These are phyloP conservation scores for Cheirogaleus medius DNA, from an alignment of 2,113 vertebrate species.

Conservation along the genomic window DNA sequence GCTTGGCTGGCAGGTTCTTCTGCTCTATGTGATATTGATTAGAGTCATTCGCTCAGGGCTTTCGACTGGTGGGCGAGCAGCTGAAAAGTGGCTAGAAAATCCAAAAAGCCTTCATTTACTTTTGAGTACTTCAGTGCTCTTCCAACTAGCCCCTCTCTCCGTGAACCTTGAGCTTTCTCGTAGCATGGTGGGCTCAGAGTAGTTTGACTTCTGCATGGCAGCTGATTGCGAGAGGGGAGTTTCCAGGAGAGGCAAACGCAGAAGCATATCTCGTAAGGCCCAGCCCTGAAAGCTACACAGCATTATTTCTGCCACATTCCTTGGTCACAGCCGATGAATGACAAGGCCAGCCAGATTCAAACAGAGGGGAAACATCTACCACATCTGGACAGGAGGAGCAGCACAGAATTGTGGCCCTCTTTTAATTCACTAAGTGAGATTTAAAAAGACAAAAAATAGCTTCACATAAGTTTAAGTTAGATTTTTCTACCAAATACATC, in stretches of 20 bases:
- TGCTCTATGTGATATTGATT: not conserved
- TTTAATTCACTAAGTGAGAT: not conserved
- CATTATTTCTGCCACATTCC: not conserved
- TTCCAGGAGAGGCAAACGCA: not conserved
- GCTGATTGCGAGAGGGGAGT: not conserved
- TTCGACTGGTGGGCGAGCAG: not conserved
- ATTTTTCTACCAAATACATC: not conserved
- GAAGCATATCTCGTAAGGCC: not conserved
- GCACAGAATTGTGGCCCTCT: not conserved
- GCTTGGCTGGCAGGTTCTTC: not conserved
- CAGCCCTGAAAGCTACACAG: not conserved
- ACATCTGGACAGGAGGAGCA: not conserved
- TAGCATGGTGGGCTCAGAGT: not conserved
- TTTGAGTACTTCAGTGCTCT: not conserved
- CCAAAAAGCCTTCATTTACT: not conserved
- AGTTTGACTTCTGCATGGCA: not conserved
- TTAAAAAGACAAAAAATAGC: not conserved
- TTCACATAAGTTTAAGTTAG: not conserved
- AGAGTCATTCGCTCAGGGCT: not conserved
- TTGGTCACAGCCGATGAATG: not conserved
- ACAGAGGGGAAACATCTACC: not conserved
- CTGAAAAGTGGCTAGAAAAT: not conserved
- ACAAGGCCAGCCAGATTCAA: not conserved
- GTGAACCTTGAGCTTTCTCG: not conserved
- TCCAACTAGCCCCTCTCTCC: too few species aligned